These are phyloP conservation scores for Alosa sapidissima DNA, from an alignment of 2,797 vertebrate species.

Conservation along the genomic window DNA sequence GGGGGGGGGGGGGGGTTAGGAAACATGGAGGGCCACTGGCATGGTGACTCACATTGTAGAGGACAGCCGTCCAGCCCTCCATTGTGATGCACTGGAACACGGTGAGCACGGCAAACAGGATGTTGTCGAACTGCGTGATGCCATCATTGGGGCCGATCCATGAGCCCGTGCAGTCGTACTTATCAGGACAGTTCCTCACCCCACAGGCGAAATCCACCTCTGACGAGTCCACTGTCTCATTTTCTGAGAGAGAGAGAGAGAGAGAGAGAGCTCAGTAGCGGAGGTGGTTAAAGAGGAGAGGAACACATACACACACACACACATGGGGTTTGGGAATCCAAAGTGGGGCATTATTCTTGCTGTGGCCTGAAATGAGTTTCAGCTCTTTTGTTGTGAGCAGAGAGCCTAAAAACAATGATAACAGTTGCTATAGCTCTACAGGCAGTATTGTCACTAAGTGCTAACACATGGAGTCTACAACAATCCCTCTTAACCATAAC, in stretches of 20 bases:
- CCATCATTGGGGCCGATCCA: slow-evolving; percentile 98
- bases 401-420: neutral
- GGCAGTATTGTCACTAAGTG: no score
- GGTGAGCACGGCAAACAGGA: slow-evolving; percentile 96
- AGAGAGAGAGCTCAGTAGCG: slow-evolving; percentile 9
- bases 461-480: neutral
- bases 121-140: slow-evolving; percentile 99
- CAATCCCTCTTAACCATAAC: neutral
- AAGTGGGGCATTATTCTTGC: slow-evolving; percentile 21
- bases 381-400: slow-evolving; percentile 9
- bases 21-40: neutral
- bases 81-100: slow-evolving; percentile 99
- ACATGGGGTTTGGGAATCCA: neutral
- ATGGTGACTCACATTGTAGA: slow-evolving; percentile 88
- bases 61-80: slow-evolving; percentile 99
- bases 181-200: slow-evolving; percentile 87
- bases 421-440: neutral
- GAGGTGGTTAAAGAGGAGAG: neutral
- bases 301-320: neutral
- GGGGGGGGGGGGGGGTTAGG: neutral
- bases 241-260: slow-evolving; percentile 59
- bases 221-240: slow-evolving; percentile 83
- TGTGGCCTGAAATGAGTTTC: slow-evolving; percentile 20
- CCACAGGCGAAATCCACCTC: slow-evolving; percentile 92
- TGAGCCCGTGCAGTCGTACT: slow-evolving; percentile 86